Conservation (phyloP, 2,113 vertebrate genomes). For the Numida meleagris region DNA sequence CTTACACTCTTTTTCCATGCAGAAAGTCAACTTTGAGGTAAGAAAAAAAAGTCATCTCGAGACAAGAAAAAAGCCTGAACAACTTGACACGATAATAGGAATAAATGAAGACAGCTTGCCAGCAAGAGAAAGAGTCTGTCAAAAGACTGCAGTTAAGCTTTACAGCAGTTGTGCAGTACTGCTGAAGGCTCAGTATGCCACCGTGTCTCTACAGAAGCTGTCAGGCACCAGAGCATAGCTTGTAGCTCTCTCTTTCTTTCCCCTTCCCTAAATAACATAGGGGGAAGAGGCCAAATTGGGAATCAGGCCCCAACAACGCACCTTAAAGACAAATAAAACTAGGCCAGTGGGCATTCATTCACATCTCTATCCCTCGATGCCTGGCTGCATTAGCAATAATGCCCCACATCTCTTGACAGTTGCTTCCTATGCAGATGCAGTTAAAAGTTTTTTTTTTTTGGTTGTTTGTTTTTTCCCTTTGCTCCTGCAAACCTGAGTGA, state of each 20-base stretch:
- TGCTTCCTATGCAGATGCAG: background rate
- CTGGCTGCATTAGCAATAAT: background rate
- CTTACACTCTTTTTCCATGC: background rate
- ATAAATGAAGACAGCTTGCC: background rate
- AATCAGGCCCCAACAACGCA: background rate
- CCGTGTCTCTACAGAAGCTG: background rate
- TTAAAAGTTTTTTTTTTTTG: background rate
- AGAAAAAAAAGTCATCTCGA: background rate
- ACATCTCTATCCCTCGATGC: background rate
- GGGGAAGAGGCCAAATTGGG: background rate
- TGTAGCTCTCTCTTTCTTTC: background rate
- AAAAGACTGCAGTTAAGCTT: background rate
- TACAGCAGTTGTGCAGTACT: background rate
- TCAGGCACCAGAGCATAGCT: background rate
- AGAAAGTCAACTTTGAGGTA: background rate
- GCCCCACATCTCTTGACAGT: accelerated
- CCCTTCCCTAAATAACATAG: background rate
- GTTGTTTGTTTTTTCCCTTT: background rate
- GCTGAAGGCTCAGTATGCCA: background rate
- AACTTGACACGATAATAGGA: slow-evolving; percentile 2
- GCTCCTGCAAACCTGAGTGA: background rate
- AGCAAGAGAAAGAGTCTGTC: background rate
- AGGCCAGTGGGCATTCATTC: background rate
- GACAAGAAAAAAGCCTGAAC: background rate
- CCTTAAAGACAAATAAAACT: background rate